Evolutionary conservation across 2,113 vertebrate species (phyloP), one percentile per base, ranked within the genome.

Genomic region (Hypomesus transpacificus): DNA sequence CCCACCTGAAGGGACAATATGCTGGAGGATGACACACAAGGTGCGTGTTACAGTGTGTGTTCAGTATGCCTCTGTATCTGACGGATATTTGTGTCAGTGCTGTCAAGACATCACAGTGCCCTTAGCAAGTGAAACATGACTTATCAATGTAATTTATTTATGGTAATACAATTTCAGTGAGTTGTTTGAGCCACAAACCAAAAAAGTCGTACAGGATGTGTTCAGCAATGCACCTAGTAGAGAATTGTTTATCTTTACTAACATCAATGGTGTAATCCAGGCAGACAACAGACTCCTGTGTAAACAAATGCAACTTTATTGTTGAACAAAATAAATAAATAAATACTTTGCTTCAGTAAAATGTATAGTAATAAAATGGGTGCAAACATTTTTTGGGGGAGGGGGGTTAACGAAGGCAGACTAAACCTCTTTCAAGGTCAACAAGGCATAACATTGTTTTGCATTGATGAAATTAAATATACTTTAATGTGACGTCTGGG

Each of bases 251-350:
- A 22, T 2, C 16, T 28, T 61, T 61, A 4, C 14, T 8, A 22
- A 26, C 16, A 26, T 61, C 21, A 16, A 24, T 28, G 63, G 69
- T 67, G 67, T 71, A 22, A 68, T 66, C 46, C 39, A 1, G 68
- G 4, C 51, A 57, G 57, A 70, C 21, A 31, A 28, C 14, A 31
- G 2, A 59, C 18, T 46, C 6, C 1, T 1, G 52, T 51, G 24
- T 59, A 63, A 50, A 73, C 17, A 66, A 74, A 74, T 75, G 51
- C 60, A 70, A 24, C 68, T 79, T 80, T 67, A 78, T 78, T 73
- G n/a, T 54, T 68, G 70, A 73, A 60, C 62, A 71, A 70, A 79
- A 74, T 71, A 78, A 80, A 78, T 64, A 77, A 76, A 76, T 64
- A 73, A 72, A 68, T 80, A 81, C 75, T 75, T 74, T 69, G 52